Base-by-base conservation (phyloP, 2,797 vertebrate genomes). In the Muscicapa striata region DNA sequence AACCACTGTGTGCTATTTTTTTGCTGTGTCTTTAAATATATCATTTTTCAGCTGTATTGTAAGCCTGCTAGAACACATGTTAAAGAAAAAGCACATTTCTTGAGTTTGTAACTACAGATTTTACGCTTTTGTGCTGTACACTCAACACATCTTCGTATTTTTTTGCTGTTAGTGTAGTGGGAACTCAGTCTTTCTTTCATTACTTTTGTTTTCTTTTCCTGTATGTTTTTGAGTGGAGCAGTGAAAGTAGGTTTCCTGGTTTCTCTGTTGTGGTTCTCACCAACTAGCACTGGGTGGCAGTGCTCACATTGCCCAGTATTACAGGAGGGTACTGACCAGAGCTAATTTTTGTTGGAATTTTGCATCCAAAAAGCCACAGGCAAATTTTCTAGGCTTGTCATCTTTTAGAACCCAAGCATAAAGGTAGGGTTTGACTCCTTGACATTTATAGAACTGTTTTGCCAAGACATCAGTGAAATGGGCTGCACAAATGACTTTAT, bases 201-300 rank as follows among this genome's bases (percentile, higher is more conserved):
- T 80, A 59, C 4, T 79, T 89, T 36, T 52, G 12, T 15, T 54
- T 0, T 8, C 13, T 86, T 78, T 81, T 76, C 29, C 32, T 67
- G 30, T 6, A 0, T 29, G 10, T 75, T 38, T 54, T 74, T 1
- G 3, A 26, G 51, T 15, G 62, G 32, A 81, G 5, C 51, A 24
- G 8, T 52, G 52, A 36, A 55, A 70, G 41, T 6, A 13, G 9
- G 2, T 40, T 68, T 75, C 20, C n/a, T 32, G 29, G 5, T 29
- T 61, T 82, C n/a, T 29, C 19, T 18, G 29, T 20, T 88, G 89
- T 58, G 7, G 0, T 91, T 93, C 63, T 87, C 19, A 3, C 3
- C 15, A 70, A 10, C 32, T 29, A 57, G 59, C 94, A 26, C 70
- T 70, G 70, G 88, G 84, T 95, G 93, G 93, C 93, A 89, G 4